Base-by-base conservation (phyloP, 1,140 invertebrate species). In the Adelges cooleyi region DNA sequence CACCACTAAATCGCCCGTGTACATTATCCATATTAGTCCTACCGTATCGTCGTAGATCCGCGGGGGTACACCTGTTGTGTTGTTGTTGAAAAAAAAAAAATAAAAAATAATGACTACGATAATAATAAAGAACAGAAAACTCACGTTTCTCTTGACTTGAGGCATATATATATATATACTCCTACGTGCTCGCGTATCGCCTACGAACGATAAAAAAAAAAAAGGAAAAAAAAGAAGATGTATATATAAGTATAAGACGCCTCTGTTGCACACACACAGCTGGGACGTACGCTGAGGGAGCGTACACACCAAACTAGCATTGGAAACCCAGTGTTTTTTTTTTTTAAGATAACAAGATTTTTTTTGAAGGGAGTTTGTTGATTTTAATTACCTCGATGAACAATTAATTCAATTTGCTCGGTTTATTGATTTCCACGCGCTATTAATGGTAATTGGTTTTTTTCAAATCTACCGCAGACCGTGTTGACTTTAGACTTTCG, bases 111-210 rank as follows among this genome's bases (percentile, higher is more conserved):
- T 18, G 42, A 62, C 56, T 46, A 62, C 42, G 42, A 62, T 62
- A 62, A 62, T 62, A 62, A 62, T 62, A 62, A 62, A 62, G 56
- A 62, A 62, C 56, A 22, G 42, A 62, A 62, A 62, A 62, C 56
- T 62, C 56, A 62, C 56, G 56, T 62, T 62, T 62, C 56, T 62
- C 56, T 62, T 62, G 40, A 62, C 56, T 62, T 40, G 56, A 29
- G 56, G 56, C 56, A 40, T 48, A 18, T n/a, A 49, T 38, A 38
- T 13, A 13, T 6, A 56, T n/a, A 17, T 17, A 62, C 56, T 62
- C 56, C 56, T 62, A 62, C 56, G 56, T 62, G 56, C 40, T 62
- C 23, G 40, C 53, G 38, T 59, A 46, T 62, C 56, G 56, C 56
- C 56, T 62, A 62, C 56, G 56, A 62, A 48, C 56, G 56, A 62